Evolutionary conservation across 2,113 vertebrate genomes (phyloP).

Genomic region (Oryzias melastigma): DNA sequence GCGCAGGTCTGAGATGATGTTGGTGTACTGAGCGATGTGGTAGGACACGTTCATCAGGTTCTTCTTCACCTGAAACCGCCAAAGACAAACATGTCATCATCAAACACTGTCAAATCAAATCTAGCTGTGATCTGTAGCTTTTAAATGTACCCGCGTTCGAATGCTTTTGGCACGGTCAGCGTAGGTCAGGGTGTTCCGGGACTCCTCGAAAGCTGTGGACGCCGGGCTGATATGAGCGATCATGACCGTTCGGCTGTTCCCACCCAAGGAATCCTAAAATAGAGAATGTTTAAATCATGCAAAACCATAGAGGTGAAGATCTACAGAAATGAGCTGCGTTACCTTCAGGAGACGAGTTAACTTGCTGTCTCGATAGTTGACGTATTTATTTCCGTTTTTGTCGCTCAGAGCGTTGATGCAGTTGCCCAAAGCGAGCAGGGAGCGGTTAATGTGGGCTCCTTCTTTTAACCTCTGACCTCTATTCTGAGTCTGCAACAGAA

Average conservation of each 20-base stretch:
- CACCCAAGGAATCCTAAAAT: conserved; percentile 86
- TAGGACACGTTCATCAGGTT: conserved; percentile 87
- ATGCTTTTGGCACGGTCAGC: conserved; percentile 91
- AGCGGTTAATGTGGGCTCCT: conserved; percentile 93
- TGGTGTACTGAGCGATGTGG: conserved; percentile 89
- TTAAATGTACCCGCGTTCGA: conserved; percentile 80
- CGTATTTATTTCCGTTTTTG: conserved; percentile 80
- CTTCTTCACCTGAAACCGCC: conserved; percentile 81
- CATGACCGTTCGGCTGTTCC: conserved; percentile 91
- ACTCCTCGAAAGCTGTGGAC: conserved; percentile 88
- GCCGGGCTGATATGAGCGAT: conserved; percentile 94
- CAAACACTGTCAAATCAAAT: no score
- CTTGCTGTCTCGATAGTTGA: conserved; percentile 95
- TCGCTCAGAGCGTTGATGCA: conserved; percentile 93
- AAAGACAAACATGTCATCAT: background rate
- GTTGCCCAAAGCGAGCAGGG: conserved; percentile 91
- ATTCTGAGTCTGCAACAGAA: conserved; percentile 83
- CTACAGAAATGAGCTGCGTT: background rate
- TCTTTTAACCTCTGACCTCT: conserved; percentile 90
- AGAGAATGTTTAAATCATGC: background rate
- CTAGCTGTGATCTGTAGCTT: background rate
- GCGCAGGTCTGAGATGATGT: conserved; percentile 86
- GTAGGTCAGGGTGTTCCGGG: conserved; percentile 87
- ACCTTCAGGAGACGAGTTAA: conserved; percentile 93
- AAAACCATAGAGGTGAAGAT: background rate